Evolutionary conservation across 2,113 vertebrate genomes (phyloP).

Genomic region (Boleophthalmus pectinirostris): DNA sequence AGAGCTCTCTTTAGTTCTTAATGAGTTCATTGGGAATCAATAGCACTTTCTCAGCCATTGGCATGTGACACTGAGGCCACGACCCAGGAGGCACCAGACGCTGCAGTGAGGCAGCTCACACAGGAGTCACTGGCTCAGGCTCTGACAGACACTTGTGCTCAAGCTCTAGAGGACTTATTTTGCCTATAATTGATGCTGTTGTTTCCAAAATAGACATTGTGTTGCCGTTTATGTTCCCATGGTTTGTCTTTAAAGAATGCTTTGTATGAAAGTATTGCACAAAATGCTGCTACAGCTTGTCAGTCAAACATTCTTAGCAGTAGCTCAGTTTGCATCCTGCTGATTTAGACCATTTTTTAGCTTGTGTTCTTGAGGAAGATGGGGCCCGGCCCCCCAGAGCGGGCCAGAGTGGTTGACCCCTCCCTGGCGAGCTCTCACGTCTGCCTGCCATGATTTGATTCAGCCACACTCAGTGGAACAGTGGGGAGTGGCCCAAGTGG

Average conservation of each 20-base stretch:
- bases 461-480: constrained; percentile 62
- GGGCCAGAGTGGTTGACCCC: constrained; percentile 58
- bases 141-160: constrained; percentile 30
- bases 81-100: constrained; percentile 38
- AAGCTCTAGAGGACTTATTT: constrained; percentile 15
- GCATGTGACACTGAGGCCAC: constrained; percentile 39
- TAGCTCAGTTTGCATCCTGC: constrained; percentile 44
- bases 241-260: constrained; percentile 30
- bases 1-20: constrained; percentile 40
- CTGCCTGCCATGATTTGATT: constrained; percentile 56
- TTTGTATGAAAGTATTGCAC: constrained; percentile 26
- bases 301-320: constrained; percentile 37
- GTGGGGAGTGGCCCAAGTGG: constrained; percentile 53
- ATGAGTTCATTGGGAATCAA: constrained; percentile 70
- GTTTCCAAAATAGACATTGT: constrained; percentile 7
- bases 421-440: constrained; percentile 41
- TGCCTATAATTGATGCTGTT: too few species aligned
- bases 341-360: constrained; percentile 29
- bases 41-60: constrained; percentile 40
- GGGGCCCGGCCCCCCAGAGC: constrained; percentile 37
- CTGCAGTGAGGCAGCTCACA: constrained; percentile 33
- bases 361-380: constrained; percentile 33
- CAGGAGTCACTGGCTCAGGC: constrained; percentile 22
- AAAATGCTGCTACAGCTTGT: constrained; percentile 38
- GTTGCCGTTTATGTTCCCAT: constrained; percentile 18